Evolutionary conservation across 2,888 invertebrate species (phyloP), one percentile per base, ranked within the genome.

Genomic region (Imbricaverruca yamaguchii): DNA sequence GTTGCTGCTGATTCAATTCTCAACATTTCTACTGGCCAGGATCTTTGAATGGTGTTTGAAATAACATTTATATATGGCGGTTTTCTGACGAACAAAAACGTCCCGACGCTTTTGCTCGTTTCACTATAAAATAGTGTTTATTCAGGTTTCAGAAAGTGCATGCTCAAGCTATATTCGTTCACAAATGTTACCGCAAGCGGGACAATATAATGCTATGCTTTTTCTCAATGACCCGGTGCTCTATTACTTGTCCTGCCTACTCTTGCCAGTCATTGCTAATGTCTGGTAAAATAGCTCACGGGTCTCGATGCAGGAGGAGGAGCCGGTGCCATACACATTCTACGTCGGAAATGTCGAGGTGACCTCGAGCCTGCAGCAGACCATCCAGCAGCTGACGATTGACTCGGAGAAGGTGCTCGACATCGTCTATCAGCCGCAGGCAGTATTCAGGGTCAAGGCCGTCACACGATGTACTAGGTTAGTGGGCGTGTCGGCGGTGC

Each of bases 351-450:
- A 96, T 81, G 90, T 91, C 84, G 97, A 98, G 90, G 93, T 98
- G 82, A 92, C 91, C 78, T 90, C 91, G 55, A 91, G 90, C 55
- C 88, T 98, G 13, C 89, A 91, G 84, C 90, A 92, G 83, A 91
- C 92, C n/a, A 87, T 97, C 13, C 91, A 93, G 84, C 88, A 91
- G 74, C 90, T 90, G 82, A 90, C 89, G 82, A 88, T 92, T 56
- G 92, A 92, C 85, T 92, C 92, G 8, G 96, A 98, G 89, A 91
- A 93, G 87, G 92, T 97, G 25, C 89, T 97, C 18, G 94, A 95
- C 85, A 97, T 99, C 84, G 90, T 97, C 81, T 99, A 97, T 87
- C 96, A 98, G 86, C 97, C 98, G 81, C 97, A 99, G 88, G 98
- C 99, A 3, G 92, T 98, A 55, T 99, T 99, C 87, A 91, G 92